phyloP scores from a whole-genome alignment of 2,888 invertebrate genomes.

The Trachelus tabidus region DNA sequence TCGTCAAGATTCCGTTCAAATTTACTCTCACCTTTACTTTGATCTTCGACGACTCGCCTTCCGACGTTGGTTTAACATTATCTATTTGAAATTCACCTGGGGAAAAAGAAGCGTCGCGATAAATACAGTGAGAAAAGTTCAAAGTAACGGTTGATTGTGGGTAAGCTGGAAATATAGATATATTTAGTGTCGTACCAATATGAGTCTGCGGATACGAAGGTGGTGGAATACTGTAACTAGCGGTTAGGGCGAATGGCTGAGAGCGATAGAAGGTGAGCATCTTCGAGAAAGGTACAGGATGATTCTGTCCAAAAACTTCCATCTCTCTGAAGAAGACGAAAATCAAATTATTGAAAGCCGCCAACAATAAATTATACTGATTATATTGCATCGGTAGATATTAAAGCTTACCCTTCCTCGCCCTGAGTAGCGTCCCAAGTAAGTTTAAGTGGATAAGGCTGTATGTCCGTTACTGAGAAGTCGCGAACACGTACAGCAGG shows the following conservation, averaged over 20 bases:
- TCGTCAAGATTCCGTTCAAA: slow-evolving; percentile 90
- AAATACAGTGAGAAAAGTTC: background rate
- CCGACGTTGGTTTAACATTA: slow-evolving; percentile 86
- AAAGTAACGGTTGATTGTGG: background rate
- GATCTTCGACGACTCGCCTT: slow-evolving; percentile 93
- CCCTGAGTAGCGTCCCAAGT: slow-evolving; percentile 79
- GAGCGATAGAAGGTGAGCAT: slow-evolving; percentile 92
- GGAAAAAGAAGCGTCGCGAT: background rate
- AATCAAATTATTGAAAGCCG: background rate
- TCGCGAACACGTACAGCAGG: slow-evolving; percentile 98
- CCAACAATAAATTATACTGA: background rate
- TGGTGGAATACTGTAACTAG: slow-evolving; percentile 81
- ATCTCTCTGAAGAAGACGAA: slow-evolving; percentile 74
- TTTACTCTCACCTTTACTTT: slow-evolving; percentile 97
- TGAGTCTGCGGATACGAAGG: slow-evolving; percentile 79
- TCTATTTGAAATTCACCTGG: slow-evolving; percentile 81
- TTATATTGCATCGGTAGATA: background rate
- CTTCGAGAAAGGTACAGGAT: slow-evolving; percentile 92
- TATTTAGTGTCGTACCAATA: slow-evolving; percentile 74
- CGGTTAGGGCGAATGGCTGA: slow-evolving; percentile 88
- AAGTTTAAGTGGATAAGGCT: slow-evolving; percentile 88
- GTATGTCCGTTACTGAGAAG: slow-evolving; percentile 93
- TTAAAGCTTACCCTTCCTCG: slow-evolving; percentile 69
- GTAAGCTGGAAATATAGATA: background rate
- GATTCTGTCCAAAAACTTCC: slow-evolving; percentile 92